Evolutionary conservation across 2,113 vertebrate species (phyloP).

Genomic region (Ranitomeya variabilis): DNA sequence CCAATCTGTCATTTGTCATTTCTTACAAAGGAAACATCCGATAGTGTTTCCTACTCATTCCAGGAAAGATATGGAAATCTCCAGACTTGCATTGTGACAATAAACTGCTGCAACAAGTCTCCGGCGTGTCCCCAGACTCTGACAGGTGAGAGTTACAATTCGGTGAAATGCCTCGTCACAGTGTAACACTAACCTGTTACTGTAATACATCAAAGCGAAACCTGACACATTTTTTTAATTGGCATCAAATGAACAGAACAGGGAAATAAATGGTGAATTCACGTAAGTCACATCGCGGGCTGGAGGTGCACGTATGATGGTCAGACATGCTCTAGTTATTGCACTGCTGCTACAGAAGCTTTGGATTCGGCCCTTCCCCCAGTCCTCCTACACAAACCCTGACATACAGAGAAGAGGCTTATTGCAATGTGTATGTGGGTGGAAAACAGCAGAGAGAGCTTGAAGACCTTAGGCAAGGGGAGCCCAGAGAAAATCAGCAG

Average conservation of each 20-base stretch:
- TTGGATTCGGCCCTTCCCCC: constrained; percentile 60
- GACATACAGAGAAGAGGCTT: constrained; percentile 60
- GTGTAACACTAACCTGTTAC: neutral
- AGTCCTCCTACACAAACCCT: constrained; percentile 63
- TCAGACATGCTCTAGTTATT: constrained; percentile 31
- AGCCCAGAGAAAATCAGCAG: constrained; percentile 27
- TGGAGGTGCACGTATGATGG: constrained; percentile 10
- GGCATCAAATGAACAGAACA: neutral
- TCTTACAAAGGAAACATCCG: neutral
- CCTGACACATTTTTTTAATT: neutral
- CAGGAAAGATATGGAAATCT: neutral
- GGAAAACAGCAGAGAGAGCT: constrained; percentile 53
- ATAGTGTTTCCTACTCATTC: neutral
- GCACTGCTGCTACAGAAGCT: constrained; percentile 48
- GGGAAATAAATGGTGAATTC: neutral
- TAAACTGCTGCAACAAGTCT: neutral
- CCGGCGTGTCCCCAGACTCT: neutral
- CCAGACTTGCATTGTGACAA: neutral
- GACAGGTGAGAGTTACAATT: neutral
- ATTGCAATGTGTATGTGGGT: constrained; percentile 62
- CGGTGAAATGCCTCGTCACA: neutral
- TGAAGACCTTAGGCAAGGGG: constrained; percentile 44
- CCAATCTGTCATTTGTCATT: neutral
- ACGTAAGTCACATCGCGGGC: neutral
- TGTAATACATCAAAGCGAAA: neutral